Base-by-base conservation (phyloP, 2,113 vertebrate genomes). In the Microtus pennsylvanicus region DNA sequence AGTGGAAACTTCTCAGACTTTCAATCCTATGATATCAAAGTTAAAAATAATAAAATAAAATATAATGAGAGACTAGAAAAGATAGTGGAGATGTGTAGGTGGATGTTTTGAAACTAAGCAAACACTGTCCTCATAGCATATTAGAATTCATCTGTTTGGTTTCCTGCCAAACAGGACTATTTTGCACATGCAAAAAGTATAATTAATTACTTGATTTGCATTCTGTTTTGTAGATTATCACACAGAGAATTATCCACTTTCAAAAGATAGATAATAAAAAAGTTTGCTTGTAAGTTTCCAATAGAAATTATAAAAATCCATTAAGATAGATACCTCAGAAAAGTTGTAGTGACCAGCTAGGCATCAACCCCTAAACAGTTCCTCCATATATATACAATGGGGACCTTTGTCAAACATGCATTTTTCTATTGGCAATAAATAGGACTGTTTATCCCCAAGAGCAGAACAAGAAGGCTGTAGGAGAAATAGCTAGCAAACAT, bases 361-460 rank as follows among this genome's bases (percentile, higher is more conserved):
- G 5, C 0, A 7, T 10, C 0, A 0, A 22, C 2, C 10, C 42
- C 21, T 42, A 10, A 10, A 6, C 12, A 7, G 12, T 28, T 33
- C 65, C 28, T 3, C 30, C 55, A 58, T 52, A 55, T 80, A 55
- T n/a, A 35, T 24, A 33, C 10, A 81, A 24, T 81, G 9, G 19
- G 6, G 35, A 12, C 22, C 16, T 55, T 35, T 16, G 14, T 6
- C n/a, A 30, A 16, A 12, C 55, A 24, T 22, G 28, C 13, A 26
- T 67, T 93, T 58, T 45, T 9, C 33, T 33, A 42, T 1, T 9
- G 74, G 22, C 19, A 5, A 24, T 12, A 17, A 9, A 2, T 35
- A 83, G 28, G 13, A 11, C 1, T 58, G 2, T 52, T 35, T 22
- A 45, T 7, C 47, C 21, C 1, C 87, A 3, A 22, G 17, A 47